These are phyloP conservation scores for Daboia siamensis DNA, from an alignment of 2,113 vertebrate species.

Conservation along the genomic window DNA sequence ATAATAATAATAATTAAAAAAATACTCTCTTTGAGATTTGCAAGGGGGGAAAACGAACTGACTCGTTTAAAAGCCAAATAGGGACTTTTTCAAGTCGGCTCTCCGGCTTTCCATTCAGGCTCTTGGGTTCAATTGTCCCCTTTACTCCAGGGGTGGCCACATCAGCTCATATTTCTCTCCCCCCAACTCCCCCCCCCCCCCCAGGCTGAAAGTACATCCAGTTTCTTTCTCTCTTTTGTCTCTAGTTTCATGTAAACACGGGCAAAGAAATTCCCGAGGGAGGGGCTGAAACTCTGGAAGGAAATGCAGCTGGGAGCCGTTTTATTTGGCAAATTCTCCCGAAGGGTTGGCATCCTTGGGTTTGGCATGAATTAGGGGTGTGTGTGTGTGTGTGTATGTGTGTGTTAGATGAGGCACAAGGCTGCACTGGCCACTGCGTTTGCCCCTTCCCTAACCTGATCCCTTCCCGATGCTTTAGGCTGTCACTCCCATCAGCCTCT, in stretches of 20 bases:
- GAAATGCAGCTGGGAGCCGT: not conserved
- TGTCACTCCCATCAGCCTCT: not conserved
- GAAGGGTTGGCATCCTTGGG: not conserved
- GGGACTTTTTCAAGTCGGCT: not conserved
- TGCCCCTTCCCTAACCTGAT: not conserved
- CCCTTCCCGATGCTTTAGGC: not conserved
- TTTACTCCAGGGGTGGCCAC: not conserved
- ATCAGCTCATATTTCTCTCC: not conserved
- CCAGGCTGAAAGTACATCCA: not conserved
- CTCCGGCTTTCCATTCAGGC: not conserved
- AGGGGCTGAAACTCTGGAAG: conserved; percentile 19
- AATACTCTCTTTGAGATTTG: not conserved
- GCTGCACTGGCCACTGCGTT: accelerated
- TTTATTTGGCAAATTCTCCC: not conserved
- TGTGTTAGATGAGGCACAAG: not conserved
- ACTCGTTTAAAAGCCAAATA: not conserved
- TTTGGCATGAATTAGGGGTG: not conserved
- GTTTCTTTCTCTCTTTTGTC: not conserved
- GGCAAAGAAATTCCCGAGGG: not conserved
- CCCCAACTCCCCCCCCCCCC: not conserved
- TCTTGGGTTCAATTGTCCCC: not conserved
- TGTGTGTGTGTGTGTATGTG: too few relatives aligned
- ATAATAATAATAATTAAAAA: not conserved
- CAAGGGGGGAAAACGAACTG: not conserved
- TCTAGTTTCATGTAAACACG: conserved; percentile 28